Base-by-base conservation (phyloP, 2,797 vertebrate genomes). In the Lutra lutra region DNA sequence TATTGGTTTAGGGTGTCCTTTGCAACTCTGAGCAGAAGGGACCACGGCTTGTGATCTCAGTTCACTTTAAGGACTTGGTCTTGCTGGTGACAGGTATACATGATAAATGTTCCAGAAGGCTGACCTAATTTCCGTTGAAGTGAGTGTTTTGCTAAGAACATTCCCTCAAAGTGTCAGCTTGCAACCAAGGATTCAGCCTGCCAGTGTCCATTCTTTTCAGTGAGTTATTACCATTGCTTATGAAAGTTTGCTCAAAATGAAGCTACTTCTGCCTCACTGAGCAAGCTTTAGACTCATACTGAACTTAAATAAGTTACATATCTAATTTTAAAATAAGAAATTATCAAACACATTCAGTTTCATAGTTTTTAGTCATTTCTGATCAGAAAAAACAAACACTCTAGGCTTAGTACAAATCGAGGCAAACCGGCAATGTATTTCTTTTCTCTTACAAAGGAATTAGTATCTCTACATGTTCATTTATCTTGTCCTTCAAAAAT, bases 51-150 rank as follows among this genome's bases (percentile, higher is more conserved):
- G 62, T 43, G 92, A 92, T 94, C 94, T 89, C 95, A 48, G 86
- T 77, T 96, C 95, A 92, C 62, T 90, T 94, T 94, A 96, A 97
- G 96, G 93, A 96, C 77, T 70, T 46, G 78, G 95, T 89, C 94
- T 95, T 86, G 58, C 89, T 97, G 94, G 97, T 97, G 97, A 98
- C 97, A 97, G 96, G 96, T 96, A 97, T 60, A 95, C 80, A 94
- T 90, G 97, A 96, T 96, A 96, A 97, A 96, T 95, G 97, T 94
- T 96, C 96, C 97, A 96, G 95, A 96, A 97, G 87, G 94, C 95
- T 98, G 97, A 98, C 98, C 97, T 97, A 96, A 97, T 98, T 98
- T 97, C 97, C 58, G 43, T 4, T 92, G 94, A 95, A 97, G 93
- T 84, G 92, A 98, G 93, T 96, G 94, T 97, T 96, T 96, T 93